Evolutionary conservation across 2,888 invertebrate genomes (phyloP), one percentile per base, ranked within the genome.

Genomic region (Ceriagrion tenellum): DNA sequence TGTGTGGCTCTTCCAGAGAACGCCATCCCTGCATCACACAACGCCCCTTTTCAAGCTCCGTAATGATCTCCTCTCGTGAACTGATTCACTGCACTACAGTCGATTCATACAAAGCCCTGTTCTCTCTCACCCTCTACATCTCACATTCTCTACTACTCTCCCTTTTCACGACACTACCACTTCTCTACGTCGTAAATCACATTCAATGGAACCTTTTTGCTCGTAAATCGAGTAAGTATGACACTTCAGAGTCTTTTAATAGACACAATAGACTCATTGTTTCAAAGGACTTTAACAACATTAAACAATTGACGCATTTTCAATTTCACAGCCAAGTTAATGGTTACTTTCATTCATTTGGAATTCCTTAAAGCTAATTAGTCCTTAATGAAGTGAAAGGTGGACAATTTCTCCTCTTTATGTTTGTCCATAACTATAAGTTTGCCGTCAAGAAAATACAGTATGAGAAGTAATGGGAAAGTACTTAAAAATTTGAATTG

Each of bases 161-260:
- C 10, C 47, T 47, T 40, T 88, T 26, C 40, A 47, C 88, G 10
- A 56, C 90, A 56, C 55, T 55, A 13, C 55, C 35, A 4, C 40
- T 63, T 63, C 35, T 12, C 91, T 23, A 8, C 6, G 20, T 23
- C 59, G 63, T 63, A 59, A 63, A 91, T 91, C 91, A 63, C 35
- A 91, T 40, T 59, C 35, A 91, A 91, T 63, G n/a, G 69, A 12
- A n/a, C 10, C 69, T 69, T 69, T 69, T 69, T 69, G 69, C 69
- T 69, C 69, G 69, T 69, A 69, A 69, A 20, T 26, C 8, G 69
- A 10, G 69, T 6, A n/a, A 26, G 69, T 69, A n/a, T 69, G 8
- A 69, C 12, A n/a, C 10, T 69, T 10, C n/a, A 69, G 26, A 69
- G n/a, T 69, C 69, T 69, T 69, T n/a, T n/a, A 69, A 69, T 69